Conservation (phyloP, 2,888 invertebrate genomes). For the Koerneria pararmatus region DNA sequence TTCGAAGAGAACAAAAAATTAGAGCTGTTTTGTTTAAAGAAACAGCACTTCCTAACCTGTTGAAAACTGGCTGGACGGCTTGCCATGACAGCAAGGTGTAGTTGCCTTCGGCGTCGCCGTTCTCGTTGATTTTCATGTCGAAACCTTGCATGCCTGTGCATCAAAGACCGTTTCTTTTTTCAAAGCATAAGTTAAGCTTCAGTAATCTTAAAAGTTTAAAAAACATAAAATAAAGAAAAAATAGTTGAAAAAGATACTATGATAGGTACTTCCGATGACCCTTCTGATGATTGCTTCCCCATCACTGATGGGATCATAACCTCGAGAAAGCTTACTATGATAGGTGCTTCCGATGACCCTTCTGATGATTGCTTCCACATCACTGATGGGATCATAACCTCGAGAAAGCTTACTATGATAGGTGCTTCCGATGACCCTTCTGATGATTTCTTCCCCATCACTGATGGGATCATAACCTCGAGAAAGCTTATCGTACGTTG, state of each 20-base stretch:
- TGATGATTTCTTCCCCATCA: conserved; percentile 75
- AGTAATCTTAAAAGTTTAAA: conserved; percentile 70
- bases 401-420: conserved; percentile 55
- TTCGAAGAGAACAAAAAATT: neutral
- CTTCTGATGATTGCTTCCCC: conserved; percentile 74
- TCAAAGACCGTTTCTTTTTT: neutral
- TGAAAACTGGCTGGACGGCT: conserved; percentile 16
- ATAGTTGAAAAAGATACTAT: neutral
- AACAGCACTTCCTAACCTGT: neutral
- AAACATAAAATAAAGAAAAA: conserved; percentile 64
- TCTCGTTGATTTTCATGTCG: conserved; percentile 79
- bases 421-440: conserved; percentile 75
- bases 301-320: conserved; percentile 65
- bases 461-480: conserved; percentile 59
- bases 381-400: conserved; percentile 63
- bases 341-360: conserved; percentile 74
- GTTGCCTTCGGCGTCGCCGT: conserved; percentile 87
- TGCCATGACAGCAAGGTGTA: conserved; percentile 80
- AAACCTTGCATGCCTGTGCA: conserved; percentile 84
- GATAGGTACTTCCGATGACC: conserved; percentile 73
- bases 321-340: conserved; percentile 44
- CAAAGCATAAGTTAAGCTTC: too few relatives aligned
- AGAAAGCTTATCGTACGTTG: conserved; percentile 27
- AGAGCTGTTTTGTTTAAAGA: neutral
- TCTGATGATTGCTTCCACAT: conserved; percentile 75